Evolutionary conservation across 2,888 invertebrate genomes (phyloP).

Genomic region (Opisthograptis luteolata): DNA sequence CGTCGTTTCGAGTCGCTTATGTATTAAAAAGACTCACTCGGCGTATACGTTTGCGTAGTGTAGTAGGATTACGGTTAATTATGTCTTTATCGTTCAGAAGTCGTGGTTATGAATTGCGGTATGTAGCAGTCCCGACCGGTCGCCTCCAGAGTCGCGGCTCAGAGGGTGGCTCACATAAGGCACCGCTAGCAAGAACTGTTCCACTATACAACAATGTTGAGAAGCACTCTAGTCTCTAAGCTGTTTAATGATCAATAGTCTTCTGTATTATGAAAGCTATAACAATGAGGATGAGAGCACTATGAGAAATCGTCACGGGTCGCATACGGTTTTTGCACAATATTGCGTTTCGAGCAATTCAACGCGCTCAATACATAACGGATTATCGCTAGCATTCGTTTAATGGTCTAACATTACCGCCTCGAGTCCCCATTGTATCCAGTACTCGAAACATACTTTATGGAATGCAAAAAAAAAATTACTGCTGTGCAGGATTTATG

Average conservation of each 20-base stretch:
- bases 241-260: constrained; percentile 61
- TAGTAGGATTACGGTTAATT: constrained; percentile 41
- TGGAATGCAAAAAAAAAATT: constrained; percentile 22
- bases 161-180: constrained; percentile 29
- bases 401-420: constrained; percentile 5
- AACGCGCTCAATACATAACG: constrained; percentile 24
- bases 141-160: constrained; percentile 32
- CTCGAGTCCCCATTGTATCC: constrained; percentile 6
- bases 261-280: constrained; percentile 64
- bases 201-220: constrained; percentile 72
- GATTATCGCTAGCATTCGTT: constrained; percentile 24
- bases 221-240: constrained; percentile 65
- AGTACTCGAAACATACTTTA: constrained; percentile 8
- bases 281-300: constrained; percentile 75
- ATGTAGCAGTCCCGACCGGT: constrained; percentile 32
- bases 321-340: constrained; percentile 57
- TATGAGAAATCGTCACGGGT: constrained; percentile 64
- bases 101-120: constrained; percentile 30
- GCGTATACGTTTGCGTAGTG: constrained; percentile 45
- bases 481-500: constrained; percentile 19
- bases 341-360: constrained; percentile 26
- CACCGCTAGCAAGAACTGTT: constrained; percentile 59
- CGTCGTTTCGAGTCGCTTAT: constrained; percentile 2
- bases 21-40: constrained; percentile 43
- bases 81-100: constrained; percentile 55